Evolutionary conservation across 1,140 invertebrate genomes (phyloP), one percentile per base, ranked within the genome.

Genomic region (Camponotus floridanus): DNA sequence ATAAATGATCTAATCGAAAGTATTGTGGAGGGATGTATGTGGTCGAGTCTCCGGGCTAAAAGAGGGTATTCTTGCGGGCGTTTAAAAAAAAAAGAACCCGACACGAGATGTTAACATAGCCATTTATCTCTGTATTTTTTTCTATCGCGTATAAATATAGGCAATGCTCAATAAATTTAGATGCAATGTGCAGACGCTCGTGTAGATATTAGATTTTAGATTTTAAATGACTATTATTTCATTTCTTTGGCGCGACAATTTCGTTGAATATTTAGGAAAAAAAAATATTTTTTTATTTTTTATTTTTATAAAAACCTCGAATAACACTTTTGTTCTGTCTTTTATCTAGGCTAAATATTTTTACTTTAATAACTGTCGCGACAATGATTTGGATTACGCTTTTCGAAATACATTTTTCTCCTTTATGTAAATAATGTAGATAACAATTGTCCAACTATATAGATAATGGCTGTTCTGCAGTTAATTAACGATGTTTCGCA

Each of bases 1-100:
- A 83, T 83, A 83, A 83, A 83, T 83, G 79, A 73, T 74, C 79
- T 83, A 83, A 83, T 83, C 79, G 68, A n/a, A 73, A 74, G 55
- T 36, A 36, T 21, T 18, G 61, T 33, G 45, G 18, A 67, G 36
- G 76, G 68, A 18, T 15, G 62, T 18, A 21, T 3, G 31, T 26
- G 33, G 45, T 7, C 36, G 59, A 48, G 3, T 3, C 7, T n/a
- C 51, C 8, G 51, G 51, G 36, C 33, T n/a, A 39, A 42, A 45
- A 7, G n/a, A 42, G 18, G 31, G 7, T 18, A 71, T 81, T 81
- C 42, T 81, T 39, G 18, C 26, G 31, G 18, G 26, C 21, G 79
- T 21, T 33, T 15, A 73, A 59, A 71, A 81, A 81, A 57, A 70
- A 51, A 81, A 57, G 57, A 51, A 73, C 8, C 15, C 33, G n/a